Percentiles rank a stretch among this genome's conserved stretches.
Evolutionary conservation across 2,888 invertebrate species (phyloP).

Genomic region (Imbricaverruca yamaguchii): DNA sequence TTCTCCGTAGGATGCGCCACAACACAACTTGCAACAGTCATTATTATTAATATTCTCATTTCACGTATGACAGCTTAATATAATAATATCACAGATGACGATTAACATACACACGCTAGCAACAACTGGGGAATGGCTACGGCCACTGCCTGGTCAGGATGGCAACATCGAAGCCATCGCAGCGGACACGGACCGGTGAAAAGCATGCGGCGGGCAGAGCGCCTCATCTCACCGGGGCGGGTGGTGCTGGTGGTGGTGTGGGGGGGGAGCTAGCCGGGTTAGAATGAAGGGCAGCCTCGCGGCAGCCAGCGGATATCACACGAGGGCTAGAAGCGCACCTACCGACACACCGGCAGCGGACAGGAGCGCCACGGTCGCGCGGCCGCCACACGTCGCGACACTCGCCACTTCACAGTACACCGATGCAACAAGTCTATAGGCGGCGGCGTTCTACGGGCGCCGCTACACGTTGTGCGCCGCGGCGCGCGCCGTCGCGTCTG

Average conservation of each 20-base stretch:
- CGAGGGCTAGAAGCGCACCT: neutral
- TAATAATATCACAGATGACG: slow-evolving; percentile 21
- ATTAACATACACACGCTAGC: slow-evolving; percentile 18
- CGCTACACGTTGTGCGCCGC: neutral
- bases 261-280: neutral
- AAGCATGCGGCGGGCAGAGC: neutral
- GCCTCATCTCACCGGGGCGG: neutral
- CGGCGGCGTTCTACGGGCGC: neutral
- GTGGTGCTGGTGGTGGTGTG: too few species aligned
- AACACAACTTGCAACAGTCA: neutral
- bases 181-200: neutral
- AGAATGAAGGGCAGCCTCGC: neutral
- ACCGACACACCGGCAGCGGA: neutral
- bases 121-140: neutral
- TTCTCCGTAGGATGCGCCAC: too few species aligned
- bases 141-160: neutral
- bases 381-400: neutral
- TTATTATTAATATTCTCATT: slow-evolving; percentile 18
- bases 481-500: neutral
- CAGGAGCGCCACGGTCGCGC: neutral
- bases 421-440: neutral
- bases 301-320: neutral
- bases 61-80: slow-evolving; percentile 15
- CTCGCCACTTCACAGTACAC: neutral
- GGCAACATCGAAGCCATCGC: neutral